Evolutionary conservation across 1,140 invertebrate genomes (phyloP).

Genomic region (Telenomus remus): DNA sequence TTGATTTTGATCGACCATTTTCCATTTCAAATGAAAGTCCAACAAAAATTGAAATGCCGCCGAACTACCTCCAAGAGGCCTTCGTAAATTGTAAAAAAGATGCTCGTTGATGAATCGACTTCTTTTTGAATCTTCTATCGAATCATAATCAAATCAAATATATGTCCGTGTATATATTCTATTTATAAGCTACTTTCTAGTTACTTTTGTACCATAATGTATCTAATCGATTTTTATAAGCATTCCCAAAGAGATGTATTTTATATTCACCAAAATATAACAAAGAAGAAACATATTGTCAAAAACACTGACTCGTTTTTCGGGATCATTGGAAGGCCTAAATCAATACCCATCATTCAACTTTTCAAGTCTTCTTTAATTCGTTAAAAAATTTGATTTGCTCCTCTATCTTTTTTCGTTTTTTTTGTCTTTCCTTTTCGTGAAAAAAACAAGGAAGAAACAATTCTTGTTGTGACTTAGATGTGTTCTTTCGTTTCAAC

Average conservation of each 20-base stretch:
- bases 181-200: constrained; percentile 16
- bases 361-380: constrained; percentile 47
- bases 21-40: constrained; percentile 6
- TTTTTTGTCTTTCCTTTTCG: constrained; percentile 21
- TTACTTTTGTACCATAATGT: constrained; percentile 2
- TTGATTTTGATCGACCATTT: constrained; percentile 3
- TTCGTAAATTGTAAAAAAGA: constrained; percentile 8
- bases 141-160: not conserved
- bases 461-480: constrained; percentile 5
- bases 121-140: too few relatives aligned
- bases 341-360: constrained; percentile 10
- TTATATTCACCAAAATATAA: constrained; percentile 25
- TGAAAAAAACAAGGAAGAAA: constrained; percentile 34
- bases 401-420: constrained; percentile 26
- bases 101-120: too few relatives aligned
- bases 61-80: constrained; percentile 34
- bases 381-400: constrained; percentile 52
- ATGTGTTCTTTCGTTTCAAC: constrained; percentile 28
- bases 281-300: not conserved
- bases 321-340: not conserved
- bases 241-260: constrained; percentile 37
- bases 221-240: constrained; percentile 6
- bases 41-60: not conserved
- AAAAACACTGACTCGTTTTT: too few relatives aligned
- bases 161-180: constrained; percentile 22